Evolutionary conservation across 1,140 invertebrate species (phyloP).

Genomic region (Drosophila jambulina): DNA sequence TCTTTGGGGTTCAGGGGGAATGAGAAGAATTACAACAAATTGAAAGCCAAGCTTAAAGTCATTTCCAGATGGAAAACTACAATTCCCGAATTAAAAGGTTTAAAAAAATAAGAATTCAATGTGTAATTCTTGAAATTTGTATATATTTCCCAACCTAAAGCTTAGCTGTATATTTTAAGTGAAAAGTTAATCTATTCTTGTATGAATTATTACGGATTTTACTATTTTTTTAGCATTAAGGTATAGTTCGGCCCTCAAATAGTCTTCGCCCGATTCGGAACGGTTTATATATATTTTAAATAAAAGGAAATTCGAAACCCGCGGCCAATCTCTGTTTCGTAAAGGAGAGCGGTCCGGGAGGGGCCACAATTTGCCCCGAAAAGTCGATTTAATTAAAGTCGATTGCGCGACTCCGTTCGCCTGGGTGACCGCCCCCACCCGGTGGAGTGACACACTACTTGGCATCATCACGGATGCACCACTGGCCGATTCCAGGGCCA

Average conservation of each 20-base stretch:
- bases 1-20: no score
- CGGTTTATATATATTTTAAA: not conserved
- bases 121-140: not conserved
- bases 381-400: constrained; percentile 72
- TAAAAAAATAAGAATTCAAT: not conserved
- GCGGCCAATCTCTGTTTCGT: not conserved
- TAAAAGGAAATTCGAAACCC: constrained; percentile 1
- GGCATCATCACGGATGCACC: constrained; percentile 1
- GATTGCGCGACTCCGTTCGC: constrained; percentile 26
- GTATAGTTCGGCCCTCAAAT: not conserved
- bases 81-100: not conserved
- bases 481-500: not conserved
- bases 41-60: not conserved
- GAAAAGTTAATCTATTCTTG: not conserved
- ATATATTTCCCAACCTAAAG: not conserved
- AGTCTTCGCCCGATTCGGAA: not conserved
- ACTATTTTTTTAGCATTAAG: not conserved
- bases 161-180: not conserved
- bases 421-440: not conserved
- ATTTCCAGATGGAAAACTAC: not conserved
- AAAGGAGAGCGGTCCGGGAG: not conserved
- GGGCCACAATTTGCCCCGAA: constrained; percentile 21
- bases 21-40: not conserved
- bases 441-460: constrained; percentile 16
- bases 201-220: not conserved